Percentiles rank a stretch among this genome's conserved stretches.
phyloP scores from a whole-genome alignment of 2,113 vertebrate genomes.

The Amphilophus citrinellus region DNA sequence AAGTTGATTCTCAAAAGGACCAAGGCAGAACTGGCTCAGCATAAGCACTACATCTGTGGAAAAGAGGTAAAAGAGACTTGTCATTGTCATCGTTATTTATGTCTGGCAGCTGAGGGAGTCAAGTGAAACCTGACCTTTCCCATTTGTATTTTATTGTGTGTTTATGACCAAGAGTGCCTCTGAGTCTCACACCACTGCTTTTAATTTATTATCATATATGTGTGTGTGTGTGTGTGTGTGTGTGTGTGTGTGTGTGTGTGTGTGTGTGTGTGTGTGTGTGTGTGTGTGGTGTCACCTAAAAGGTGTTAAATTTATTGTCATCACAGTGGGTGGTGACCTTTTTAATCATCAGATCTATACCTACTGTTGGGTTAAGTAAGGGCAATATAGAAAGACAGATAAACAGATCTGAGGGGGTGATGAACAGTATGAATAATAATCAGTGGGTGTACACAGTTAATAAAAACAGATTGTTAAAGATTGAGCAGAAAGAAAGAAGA shows the following conservation, averaged over 20 bases:
- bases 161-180: background rate
- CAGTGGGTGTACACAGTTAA: background rate
- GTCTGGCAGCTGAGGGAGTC: background rate
- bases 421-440: background rate
- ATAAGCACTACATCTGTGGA: background rate
- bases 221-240: background rate
- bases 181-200: background rate
- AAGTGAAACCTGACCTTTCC: slow-evolving; percentile 4
- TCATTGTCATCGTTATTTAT: slow-evolving; percentile 12
- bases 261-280: background rate
- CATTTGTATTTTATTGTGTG: slow-evolving; percentile 7
- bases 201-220: background rate
- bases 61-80: background rate
- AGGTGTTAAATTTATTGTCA: background rate
- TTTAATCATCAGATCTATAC: slow-evolving; percentile 23
- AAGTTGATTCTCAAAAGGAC: background rate
- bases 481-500: background rate
- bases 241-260: no score
- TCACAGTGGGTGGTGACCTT: background rate
- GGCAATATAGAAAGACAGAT: background rate
- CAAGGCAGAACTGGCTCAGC: background rate
- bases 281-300: background rate
- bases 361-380: background rate
- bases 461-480: background rate
- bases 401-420: background rate